Conservation (phyloP, 2,113 vertebrate species). For the Potamarius usumacintae region DNA sequence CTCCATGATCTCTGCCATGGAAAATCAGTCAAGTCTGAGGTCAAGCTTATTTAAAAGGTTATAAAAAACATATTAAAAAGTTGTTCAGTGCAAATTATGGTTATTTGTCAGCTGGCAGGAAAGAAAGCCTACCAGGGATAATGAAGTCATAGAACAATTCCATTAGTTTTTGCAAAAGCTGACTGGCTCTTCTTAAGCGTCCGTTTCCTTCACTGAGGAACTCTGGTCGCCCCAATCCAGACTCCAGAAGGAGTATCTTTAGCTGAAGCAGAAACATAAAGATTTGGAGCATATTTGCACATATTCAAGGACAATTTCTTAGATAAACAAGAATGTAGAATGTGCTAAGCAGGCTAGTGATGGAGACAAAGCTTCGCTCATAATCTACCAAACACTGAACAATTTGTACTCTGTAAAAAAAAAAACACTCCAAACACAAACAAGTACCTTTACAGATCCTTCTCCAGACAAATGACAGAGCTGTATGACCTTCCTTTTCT, state of each 20-base stretch:
- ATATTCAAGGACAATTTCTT: neutral
- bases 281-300: neutral
- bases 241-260: constrained; percentile 87
- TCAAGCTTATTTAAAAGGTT: neutral
- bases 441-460: constrained; percentile 79
- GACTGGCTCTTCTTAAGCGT: constrained; percentile 89
- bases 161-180: constrained; percentile 91
- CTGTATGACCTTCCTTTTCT: constrained; percentile 86
- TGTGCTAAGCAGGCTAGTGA: neutral
- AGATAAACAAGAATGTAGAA: neutral
- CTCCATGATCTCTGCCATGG: constrained; percentile 70
- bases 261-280: constrained; percentile 72
- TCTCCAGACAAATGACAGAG: constrained; percentile 78
- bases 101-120: neutral
- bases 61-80: neutral
- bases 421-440: neutral
- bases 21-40: neutral
- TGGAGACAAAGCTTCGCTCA: neutral
- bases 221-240: constrained; percentile 84
- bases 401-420: no score
- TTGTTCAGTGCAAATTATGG: neutral
- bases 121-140: constrained; percentile 79
- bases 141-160: constrained; percentile 87
- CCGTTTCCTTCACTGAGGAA: constrained; percentile 88
- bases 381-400: neutral